phyloP scores from a whole-genome alignment of 1,140 invertebrate genomes.

The Aleiodes sp. region DNA sequence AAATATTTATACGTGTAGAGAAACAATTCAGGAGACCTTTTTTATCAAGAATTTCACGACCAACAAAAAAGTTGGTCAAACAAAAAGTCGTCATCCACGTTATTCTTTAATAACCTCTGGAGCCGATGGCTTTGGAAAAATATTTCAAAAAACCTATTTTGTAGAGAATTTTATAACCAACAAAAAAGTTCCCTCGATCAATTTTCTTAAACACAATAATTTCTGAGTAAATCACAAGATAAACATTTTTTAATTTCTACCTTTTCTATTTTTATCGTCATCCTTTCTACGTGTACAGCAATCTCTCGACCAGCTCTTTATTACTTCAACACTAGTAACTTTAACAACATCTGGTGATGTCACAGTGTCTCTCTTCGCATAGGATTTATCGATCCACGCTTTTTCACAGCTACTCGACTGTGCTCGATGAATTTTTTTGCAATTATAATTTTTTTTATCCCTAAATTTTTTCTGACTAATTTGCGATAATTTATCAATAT shows the following conservation, averaged over 20 bases:
- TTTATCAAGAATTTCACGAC: too few species aligned
- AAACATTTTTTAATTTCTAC: not conserved
- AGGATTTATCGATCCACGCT: slow-evolving; percentile 18
- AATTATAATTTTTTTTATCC: not conserved
- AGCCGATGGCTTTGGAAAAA: too few species aligned
- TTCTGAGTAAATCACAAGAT: not conserved
- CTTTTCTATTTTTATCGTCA: not conserved
- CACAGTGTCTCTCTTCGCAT: slow-evolving; percentile 14
- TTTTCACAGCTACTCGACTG: slow-evolving; percentile 3
- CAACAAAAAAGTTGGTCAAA: too few species aligned
- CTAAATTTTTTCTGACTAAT: not conserved
- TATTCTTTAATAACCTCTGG: too few species aligned
- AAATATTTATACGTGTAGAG: too few species aligned
- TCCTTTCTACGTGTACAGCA: not conserved
- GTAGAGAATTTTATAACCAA: too few species aligned
- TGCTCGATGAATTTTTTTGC: not conserved
- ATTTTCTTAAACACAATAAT: too few species aligned
- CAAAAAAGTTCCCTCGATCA: too few species aligned
- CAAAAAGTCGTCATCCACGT: too few species aligned
- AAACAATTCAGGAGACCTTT: too few species aligned
- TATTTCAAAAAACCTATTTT: too few species aligned
- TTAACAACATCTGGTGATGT: slow-evolving; percentile 13
- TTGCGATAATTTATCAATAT: not conserved
- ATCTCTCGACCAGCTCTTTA: slow-evolving; percentile 23
- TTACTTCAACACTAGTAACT: slow-evolving; percentile 32